Base-by-base conservation (phyloP, 2,113 vertebrate genomes). In the Oostethus manadensis region DNA sequence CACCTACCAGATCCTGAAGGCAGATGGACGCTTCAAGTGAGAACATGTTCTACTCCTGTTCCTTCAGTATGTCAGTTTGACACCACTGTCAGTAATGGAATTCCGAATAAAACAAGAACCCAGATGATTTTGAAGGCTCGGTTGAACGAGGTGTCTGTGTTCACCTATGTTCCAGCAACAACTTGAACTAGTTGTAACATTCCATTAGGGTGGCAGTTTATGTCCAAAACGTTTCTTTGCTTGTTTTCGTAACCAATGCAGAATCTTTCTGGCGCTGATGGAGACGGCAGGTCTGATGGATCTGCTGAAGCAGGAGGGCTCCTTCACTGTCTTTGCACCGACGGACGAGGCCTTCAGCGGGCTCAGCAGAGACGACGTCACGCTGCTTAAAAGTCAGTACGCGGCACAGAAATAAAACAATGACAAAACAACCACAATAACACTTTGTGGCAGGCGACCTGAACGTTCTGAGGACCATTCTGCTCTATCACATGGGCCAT, bases 1-100 rank as follows among this genome's bases (percentile, higher is more conserved):
- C 1, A 76, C 93, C 14, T 91, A 93, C 40, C 84, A 98, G 66
- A 68, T 90, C 55, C 66, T 99, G 71, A 78, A 82, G 43, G 80
- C 85, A 10, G 94, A 99, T 16, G 93, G 92, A n/a, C 93, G 93
- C 3, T 98, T 98, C 69, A 96, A 92, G 97, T 99, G 78, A 83
- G 70, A 35, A n/a, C 9, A 16, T 29, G 17, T 20, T 48, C 18
- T 20, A 9, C 17, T 48, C 46, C 16, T 20, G 16, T 20, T 18
- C 8, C 5, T 18, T 9, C n/a, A 48, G 46, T 20, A 17, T n/a
- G 46, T 46, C 17, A n/a, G 29, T 33, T 33, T 33, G 29, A 33
- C 29, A 8, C 29, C 29, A 33, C 23, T 26, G 23, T 33, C 1
- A 6, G 29, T 26, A 26, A 26, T 26, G 23, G 23, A 26, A 3